Evolutionary conservation across 2,113 vertebrate genomes (phyloP), one percentile per base, ranked within the genome.

Genomic region (Danionella cerebrum): DNA sequence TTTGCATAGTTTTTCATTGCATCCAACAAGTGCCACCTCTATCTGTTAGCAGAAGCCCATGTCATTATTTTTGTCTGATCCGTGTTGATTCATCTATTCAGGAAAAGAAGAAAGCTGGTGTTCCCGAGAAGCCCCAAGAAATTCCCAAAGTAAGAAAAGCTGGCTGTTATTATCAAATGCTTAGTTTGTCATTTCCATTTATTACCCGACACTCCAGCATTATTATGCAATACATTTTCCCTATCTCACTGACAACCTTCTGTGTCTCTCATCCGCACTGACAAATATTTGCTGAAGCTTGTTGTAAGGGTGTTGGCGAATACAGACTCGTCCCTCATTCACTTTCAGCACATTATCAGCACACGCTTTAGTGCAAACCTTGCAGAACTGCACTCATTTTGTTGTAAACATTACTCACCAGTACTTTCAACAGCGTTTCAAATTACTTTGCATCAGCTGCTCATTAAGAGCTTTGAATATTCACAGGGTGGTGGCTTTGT

Each of bases 271-370:
- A 12, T 63, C 19, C 11, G 18, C 19, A 16, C 36, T 48, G 59
- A 3, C 29, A 36, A 48, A 24, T 36, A 44, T 48, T 64, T 48
- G n/a, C n/a, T n/a, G n/a, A n/a, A 33, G 60, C 29, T 64, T 48
- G 44, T 35, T 45, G 9, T 31, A 35, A 12, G 60, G 60, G 60
- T 82, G 79, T 82, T 78, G 78, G 76, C 74, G 50, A 67, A 70
- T 10, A 73, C 71, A 42, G 29, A 68, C 38, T 0, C 13, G 29
- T 55, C 31, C 29, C 14, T 60, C 58, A 31, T 21, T 45, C 25
- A 31, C 27, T 13, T 31, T 29, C 11, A 33, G 24, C 14, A 12
- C n/a, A 44, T 44, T 60, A 19, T 60, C 38, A 59, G 5, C 38
- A 29, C 14, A 42, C 24, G 44, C 25, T 18, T 14, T 22, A 31